phyloP scores from a whole-genome alignment of 2,888 invertebrate species.

The Oxycera nigricornis region DNA sequence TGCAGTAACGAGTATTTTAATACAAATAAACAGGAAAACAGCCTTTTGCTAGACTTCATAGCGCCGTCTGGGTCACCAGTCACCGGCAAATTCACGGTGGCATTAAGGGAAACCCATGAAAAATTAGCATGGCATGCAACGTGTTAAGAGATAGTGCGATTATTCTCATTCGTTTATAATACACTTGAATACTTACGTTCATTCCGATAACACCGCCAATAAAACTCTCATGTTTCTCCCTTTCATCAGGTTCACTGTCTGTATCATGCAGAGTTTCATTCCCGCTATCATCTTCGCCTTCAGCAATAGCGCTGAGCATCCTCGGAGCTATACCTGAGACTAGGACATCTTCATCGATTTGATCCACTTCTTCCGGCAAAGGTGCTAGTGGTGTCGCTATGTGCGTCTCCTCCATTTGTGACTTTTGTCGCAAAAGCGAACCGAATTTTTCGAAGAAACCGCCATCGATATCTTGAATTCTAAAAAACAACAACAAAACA shows the following conservation, averaged over 20 bases:
- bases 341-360: conserved; percentile 54
- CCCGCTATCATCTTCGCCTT: conserved; percentile 64
- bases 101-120: too few species aligned
- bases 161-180: too few species aligned
- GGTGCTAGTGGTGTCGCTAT: conserved; percentile 65
- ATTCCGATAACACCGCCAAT: conserved; percentile 72
- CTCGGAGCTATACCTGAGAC: conserved; percentile 43
- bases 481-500: conserved; percentile 62
- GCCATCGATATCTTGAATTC: conserved; percentile 82
- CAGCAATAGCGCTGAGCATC: conserved; percentile 50
- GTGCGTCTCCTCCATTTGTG: conserved; percentile 63
- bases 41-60: too few species aligned
- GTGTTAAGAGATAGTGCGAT: too few species aligned
- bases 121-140: too few species aligned
- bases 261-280: conserved; percentile 67
- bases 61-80: too few species aligned
- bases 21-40: too few species aligned
- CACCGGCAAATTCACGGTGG: too few species aligned
- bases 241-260: conserved; percentile 73
- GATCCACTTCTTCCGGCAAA: conserved; percentile 53
- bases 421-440: conserved; percentile 72
- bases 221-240: conserved; percentile 63
- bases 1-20: too few species aligned
- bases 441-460: conserved; percentile 87
- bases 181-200: conserved; percentile 80